Evolutionary conservation across 1,140 invertebrate species (phyloP).

Genomic region (Elysia chlorotica): DNA sequence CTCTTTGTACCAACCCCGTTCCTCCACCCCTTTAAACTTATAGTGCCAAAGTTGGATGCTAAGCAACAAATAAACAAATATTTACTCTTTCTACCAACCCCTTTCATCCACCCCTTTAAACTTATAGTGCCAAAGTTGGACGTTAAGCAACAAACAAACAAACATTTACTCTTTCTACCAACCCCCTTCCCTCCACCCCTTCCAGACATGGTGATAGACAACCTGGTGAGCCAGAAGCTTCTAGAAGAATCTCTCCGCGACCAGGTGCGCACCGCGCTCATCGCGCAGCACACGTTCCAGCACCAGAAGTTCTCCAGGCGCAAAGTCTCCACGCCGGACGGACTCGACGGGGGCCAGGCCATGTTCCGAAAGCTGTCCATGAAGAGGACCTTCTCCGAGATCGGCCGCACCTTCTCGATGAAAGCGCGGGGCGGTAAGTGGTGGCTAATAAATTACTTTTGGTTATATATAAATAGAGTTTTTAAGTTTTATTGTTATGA

Average conservation of each 20-base stretch:
- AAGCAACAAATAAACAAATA: too few relatives aligned
- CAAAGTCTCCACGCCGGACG: slow-evolving; percentile 32
- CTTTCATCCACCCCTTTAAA: too few relatives aligned
- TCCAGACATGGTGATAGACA: slow-evolving; percentile 48
- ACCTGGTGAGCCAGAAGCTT: slow-evolving; percentile 44
- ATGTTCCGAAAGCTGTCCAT: slow-evolving; percentile 36
- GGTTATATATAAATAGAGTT: neutral
- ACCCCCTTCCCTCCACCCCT: too few relatives aligned
- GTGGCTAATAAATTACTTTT: too few relatives aligned
- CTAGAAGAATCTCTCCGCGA: slow-evolving; percentile 42
- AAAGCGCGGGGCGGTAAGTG: slow-evolving; percentile 10
- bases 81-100: too few relatives aligned
- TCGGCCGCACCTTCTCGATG: slow-evolving; percentile 29
- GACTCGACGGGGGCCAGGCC: slow-evolving; percentile 21
- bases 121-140: too few relatives aligned
- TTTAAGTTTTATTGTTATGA: neutral
- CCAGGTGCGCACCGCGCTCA: slow-evolving; percentile 35
- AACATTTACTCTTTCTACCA: too few relatives aligned
- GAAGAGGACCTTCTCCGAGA: slow-evolving; percentile 44
- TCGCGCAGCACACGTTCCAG: slow-evolving; percentile 44
- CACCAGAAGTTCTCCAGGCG: slow-evolving; percentile 42
- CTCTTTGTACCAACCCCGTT: too few relatives aligned
- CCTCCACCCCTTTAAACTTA: too few relatives aligned
- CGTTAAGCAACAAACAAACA: too few relatives aligned
- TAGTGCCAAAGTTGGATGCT: too few relatives aligned